A percentile compares a stretch with the other conserved stretches of the same genome.
These are phyloP conservation scores for Conopomorpha cramerella DNA, from an alignment of 1,140 invertebrate species.

Conservation along the genomic window DNA sequence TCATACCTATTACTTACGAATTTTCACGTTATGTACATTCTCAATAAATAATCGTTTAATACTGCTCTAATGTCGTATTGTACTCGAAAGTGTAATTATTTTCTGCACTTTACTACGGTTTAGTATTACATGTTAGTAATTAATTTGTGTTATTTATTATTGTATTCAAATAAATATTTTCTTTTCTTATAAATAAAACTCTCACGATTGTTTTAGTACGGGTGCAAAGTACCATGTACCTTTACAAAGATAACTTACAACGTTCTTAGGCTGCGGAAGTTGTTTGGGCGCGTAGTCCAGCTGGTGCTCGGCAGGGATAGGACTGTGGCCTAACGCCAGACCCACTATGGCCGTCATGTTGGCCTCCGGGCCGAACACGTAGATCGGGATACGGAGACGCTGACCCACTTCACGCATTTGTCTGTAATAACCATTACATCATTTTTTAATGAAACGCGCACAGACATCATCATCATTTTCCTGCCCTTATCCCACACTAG, in stretches of 20 bases:
- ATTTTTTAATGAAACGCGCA: no score
- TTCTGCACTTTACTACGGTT: no score
- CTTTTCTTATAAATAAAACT: not conserved
- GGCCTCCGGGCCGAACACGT: conserved; percentile 98
- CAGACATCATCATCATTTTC: no score
- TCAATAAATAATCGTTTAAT: no score
- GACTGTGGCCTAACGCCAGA: conserved; percentile 91
- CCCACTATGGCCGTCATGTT: conserved; percentile 99
- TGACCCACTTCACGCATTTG: conserved; percentile 89
- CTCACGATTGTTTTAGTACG: not conserved
- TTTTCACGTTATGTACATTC: no score
- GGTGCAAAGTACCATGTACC: not conserved
- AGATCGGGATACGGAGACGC: conserved; percentile 87
- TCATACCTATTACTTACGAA: no score
- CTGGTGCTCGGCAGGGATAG: conserved; percentile 73
- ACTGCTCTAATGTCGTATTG: no score
- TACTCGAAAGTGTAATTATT: not conserved
- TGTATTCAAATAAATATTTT: no score
- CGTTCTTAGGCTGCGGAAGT: conserved; percentile 25
- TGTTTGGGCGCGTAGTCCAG: conserved; percentile 44
- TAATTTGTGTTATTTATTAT: no score
- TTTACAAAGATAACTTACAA: conserved; percentile 15
- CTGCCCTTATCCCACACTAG: no score
- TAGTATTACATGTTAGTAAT: no score
- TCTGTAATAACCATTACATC: no score